Percentiles rank a stretch among this genome's conserved stretches.
These are phyloP conservation scores for Phaetusa simplex DNA, from an alignment of 2,113 vertebrate genomes.

Conservation along the genomic window DNA sequence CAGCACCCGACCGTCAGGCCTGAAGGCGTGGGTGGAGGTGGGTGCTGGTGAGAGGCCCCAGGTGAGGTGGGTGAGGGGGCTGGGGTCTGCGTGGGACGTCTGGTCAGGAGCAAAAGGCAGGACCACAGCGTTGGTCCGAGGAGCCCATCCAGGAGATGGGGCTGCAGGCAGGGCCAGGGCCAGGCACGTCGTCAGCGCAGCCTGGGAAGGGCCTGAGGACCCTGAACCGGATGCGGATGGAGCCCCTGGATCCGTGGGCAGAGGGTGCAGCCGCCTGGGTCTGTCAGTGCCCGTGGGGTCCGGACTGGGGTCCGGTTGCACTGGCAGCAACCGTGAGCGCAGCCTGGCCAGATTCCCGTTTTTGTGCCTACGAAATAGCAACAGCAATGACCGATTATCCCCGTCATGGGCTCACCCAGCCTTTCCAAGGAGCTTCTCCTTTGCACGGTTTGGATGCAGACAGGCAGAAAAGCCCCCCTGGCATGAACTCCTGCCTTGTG, in stretches of 20 bases:
- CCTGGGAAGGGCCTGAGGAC: not conserved
- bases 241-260: not conserved
- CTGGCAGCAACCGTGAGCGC: fast-evolving
- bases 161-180: not conserved
- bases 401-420: fast-evolving
- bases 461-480: not conserved
- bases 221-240: fast-evolving
- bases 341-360: not conserved
- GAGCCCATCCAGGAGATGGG: not conserved
- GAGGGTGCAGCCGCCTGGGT: fast-evolving
- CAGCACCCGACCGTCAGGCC: not conserved
- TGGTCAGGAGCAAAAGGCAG: not conserved
- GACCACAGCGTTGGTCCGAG: not conserved
- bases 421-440: not conserved
- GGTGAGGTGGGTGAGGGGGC: not conserved
- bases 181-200: not conserved
- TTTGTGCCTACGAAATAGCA: not conserved
- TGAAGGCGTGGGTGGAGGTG: fast-evolving
- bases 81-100: fast-evolving
- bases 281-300: not conserved
- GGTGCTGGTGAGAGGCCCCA: not conserved
- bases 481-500: fast-evolving
- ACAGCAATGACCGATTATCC: not conserved
- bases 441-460: fast-evolving
- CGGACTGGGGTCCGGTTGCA: not conserved